Base-by-base conservation (phyloP, 2,888 invertebrate genomes). In the Drosophila mulleri region DNA sequence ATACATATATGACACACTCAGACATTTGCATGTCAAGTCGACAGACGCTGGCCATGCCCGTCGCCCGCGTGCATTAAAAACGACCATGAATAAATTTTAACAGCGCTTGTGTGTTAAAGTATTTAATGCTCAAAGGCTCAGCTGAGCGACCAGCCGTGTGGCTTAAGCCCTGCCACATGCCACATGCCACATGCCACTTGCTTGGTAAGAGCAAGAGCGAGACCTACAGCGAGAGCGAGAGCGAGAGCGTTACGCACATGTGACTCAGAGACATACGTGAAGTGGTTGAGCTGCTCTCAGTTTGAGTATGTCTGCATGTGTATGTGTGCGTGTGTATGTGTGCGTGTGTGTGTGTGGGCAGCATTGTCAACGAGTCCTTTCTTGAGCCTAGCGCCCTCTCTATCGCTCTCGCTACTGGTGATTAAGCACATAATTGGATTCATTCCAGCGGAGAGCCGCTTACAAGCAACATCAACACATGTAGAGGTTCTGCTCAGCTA, bases 401-500 rank as follows among this genome's bases (percentile, higher is more conserved):
- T 47, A 18, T 54, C 35, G 26, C 11, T 20, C 47, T 42, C 20
- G 20, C 39, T n/a, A 75, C 68, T 70, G 70, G 86, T 88, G 90
- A 91, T 90, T 91, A 90, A 91, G 86, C 88, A 90, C 86, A 90
- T 90, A 91, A 91, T 90, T 90, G 89, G 82, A 89, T 90, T 85
- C 88, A 85, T 90, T 83, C 72, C 82, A 59, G 74, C 70, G 78
- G 66, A 84, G 70, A 75, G 66, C 70, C 70, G 69, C 69, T 76
- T 79, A 79, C 80, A 67, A 72, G 68, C 60, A 73, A 65, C 67
- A 70, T 69, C 74, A 79, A 78, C 85, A 77, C 79, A 72, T 86
- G 67, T 72, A 72, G 60, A 62, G 71, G 63, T 71, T 61, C 68
- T 41, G 67, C 57, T 44, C 57, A 9, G 52, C 57, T 54, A 63